Evolutionary conservation across 2,113 vertebrate genomes (phyloP), one percentile per base, ranked within the genome.

Genomic region (Xenopus borealis): DNA sequence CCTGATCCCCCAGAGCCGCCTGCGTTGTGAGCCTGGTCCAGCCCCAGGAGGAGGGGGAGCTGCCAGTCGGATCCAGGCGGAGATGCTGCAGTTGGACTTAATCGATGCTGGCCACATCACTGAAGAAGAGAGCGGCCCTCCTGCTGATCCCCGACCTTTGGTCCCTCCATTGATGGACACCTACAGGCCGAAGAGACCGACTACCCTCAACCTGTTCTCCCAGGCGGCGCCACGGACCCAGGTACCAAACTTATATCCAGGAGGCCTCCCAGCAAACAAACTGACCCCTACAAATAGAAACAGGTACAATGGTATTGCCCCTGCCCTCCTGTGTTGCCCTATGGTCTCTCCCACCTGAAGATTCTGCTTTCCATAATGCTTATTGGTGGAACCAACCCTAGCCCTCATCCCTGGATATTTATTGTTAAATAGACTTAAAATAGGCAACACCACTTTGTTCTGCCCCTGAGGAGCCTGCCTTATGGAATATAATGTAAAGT

Each of bases 121-220:
- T 0, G 84, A 85, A 17, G 85, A 85, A 0, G 84, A 91, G 23
- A 82, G 88, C 80, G 80, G 79, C 19, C 80, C 75, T 63, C 64
- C 80, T 12, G 85, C 83, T 85, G 86, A 81, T 2, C 86, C 84
- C 80, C 88, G 69, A 23, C 91, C 91, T 7, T 83, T 88, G 4
- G 87, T 74, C 66, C 88, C 88, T 58, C 89, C 83, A 58, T 91
- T 92, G 83, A 95, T 95, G 84, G 95, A 97, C 79, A 94, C 93
- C 44, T 97, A 98, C 87, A 85, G 95, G 45, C 96, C 96, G 81
- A 98, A 98, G 89, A 86, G 95, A 83, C 96, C 96, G 79, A 98
- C 96, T 69, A 98, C 96, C 16, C 95, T 98, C 84, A 97, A 97
- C 92, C 94, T 98, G 80, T 96, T 98, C 86, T 93, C 96, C 61